Conservation (phyloP, 23 tunicate genomes). For the Corella eumyota region DNA sequence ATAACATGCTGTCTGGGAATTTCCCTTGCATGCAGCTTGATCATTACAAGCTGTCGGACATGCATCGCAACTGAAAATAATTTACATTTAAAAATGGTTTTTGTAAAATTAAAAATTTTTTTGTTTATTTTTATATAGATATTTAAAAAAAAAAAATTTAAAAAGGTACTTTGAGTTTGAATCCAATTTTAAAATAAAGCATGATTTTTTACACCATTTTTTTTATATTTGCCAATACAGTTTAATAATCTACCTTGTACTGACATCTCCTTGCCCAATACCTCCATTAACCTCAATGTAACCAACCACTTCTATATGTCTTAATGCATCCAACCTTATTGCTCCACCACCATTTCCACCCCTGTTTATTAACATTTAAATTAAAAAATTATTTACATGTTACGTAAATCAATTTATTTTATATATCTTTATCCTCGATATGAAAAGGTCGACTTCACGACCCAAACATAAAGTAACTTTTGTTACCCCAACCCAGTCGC, state of each 20-base stretch:
- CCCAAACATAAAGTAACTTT: too few relatives aligned
- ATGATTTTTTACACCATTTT: too few relatives aligned
- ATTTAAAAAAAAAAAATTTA: not conserved
- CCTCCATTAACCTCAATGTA: conserved; percentile 27
- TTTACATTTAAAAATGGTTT: not conserved
- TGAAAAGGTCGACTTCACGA: too few relatives aligned
- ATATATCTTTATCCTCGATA: too few relatives aligned
- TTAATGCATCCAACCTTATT: conserved; percentile 26
- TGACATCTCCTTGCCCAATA: conserved; percentile 32
- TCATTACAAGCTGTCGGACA: conserved; percentile 31
- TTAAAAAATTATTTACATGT: not conserved
- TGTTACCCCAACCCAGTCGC: too few relatives aligned
- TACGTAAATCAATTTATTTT: too few relatives aligned
- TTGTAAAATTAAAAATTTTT: not conserved
- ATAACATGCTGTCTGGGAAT: conserved; percentile 14
- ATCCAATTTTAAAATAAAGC: not conserved
- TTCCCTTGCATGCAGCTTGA: conserved; percentile 14
- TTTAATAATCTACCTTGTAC: conserved; percentile 23
- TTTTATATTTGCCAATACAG: too few relatives aligned
- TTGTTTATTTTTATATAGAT: not conserved
- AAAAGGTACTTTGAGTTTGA: not conserved
- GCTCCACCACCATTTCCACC: conserved; percentile 57
- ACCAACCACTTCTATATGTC: conserved; percentile 20
- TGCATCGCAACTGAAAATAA: conserved; percentile 9
- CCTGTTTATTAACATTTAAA: conserved; percentile 5